These are phyloP conservation scores for Otocyon megalotis DNA, from an alignment of 2,113 vertebrate species.

Conservation along the genomic window DNA sequence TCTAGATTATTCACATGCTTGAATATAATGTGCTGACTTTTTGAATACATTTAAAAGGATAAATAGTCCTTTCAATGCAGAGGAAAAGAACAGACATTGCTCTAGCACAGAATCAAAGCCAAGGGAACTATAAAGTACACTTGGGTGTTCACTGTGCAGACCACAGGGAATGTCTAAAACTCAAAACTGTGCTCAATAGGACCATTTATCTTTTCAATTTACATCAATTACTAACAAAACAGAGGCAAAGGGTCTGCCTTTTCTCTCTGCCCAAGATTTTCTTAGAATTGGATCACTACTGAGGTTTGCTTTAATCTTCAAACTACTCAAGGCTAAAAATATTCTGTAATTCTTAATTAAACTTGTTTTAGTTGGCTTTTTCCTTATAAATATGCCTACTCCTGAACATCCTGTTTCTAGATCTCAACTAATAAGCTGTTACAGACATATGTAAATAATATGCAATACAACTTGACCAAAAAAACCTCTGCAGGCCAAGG, in stretches of 20 bases:
- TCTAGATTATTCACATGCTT: background rate
- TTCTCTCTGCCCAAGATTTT: constrained; percentile 4
- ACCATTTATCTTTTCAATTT: background rate
- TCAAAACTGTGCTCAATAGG: background rate
- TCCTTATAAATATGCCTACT: background rate
- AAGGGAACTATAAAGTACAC: constrained; percentile 89
- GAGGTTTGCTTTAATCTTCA: background rate
- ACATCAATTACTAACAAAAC: constrained; percentile 15
- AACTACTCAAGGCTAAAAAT: background rate
- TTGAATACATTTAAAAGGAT: constrained; percentile 90
- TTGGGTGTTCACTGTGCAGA: constrained; percentile 90
- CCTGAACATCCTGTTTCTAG: background rate
- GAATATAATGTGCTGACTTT: constrained; percentile 87
- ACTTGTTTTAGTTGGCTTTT: background rate
- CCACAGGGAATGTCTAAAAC: background rate
- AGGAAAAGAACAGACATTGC: constrained; percentile 88
- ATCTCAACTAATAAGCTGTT: background rate
- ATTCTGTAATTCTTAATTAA: background rate
- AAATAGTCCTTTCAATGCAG: constrained; percentile 87
- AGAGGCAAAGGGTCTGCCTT: background rate
- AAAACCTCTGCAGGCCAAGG: background rate
- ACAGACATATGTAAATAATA: background rate
- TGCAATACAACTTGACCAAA: background rate
- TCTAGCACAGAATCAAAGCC: constrained; percentile 88
- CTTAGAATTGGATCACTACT: background rate